Conservation (phyloP, 2,888 invertebrate genomes). For the Machimus atricapillus region DNA sequence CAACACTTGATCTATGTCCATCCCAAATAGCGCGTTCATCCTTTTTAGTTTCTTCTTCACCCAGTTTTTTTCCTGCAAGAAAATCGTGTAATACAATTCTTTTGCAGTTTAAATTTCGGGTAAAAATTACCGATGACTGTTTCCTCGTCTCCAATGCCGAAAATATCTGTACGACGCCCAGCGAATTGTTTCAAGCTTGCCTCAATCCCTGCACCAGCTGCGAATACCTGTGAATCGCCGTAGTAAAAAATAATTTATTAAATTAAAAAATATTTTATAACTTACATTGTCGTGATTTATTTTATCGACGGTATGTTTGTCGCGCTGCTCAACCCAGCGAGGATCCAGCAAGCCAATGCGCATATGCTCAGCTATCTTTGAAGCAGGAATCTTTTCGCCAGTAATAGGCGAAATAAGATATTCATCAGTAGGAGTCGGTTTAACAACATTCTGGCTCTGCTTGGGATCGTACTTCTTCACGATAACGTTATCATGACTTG, state of each 20-base stretch:
- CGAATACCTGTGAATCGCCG: constrained; percentile 51
- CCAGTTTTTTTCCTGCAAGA: constrained; percentile 69
- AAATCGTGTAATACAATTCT: not conserved
- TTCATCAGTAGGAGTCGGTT: constrained; percentile 77
- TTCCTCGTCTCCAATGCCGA: constrained; percentile 98
- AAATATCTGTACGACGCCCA: constrained; percentile 99
- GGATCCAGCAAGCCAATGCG: constrained; percentile 95
- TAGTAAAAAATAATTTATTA: not conserved
- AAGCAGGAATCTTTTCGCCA: constrained; percentile 95
- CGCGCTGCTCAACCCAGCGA: constrained; percentile 96
- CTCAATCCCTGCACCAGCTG: constrained; percentile 87
- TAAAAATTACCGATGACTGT: constrained; percentile 89
- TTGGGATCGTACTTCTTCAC: constrained; percentile 98
- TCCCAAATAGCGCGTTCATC: no score
- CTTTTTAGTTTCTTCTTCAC: no score
- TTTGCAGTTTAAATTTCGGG: not conserved
- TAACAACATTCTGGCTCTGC: constrained; percentile 69
- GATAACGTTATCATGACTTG: constrained; percentile 89
- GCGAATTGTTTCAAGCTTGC: constrained; percentile 94
- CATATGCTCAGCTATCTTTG: constrained; percentile 98
- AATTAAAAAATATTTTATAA: not conserved
- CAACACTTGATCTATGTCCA: no score
- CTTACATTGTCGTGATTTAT: constrained; percentile 79
- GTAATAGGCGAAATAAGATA: constrained; percentile 98
- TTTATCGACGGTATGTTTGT: constrained; percentile 92